Conservation (phyloP, 1,140 invertebrate genomes). For the Plectus sambesii region DNA sequence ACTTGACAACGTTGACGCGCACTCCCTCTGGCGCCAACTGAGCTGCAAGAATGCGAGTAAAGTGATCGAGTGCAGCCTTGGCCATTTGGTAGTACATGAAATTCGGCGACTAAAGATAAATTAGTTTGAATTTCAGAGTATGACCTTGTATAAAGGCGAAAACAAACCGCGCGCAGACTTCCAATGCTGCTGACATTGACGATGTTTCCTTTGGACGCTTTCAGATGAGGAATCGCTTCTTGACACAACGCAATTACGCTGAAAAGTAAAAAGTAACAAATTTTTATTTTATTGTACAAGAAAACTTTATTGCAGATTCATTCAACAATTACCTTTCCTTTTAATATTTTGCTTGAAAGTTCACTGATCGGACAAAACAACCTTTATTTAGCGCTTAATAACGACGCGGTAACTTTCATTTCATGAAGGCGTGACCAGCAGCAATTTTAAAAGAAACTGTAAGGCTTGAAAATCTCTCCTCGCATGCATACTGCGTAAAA, state of each 20-base stretch:
- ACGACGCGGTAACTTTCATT: too few relatives aligned
- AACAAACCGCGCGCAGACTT: constrained; percentile 58
- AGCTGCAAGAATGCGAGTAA: constrained; percentile 65
- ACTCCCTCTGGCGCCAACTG: constrained; percentile 65
- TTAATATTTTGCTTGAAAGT: too few relatives aligned
- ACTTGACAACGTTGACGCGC: constrained; percentile 57
- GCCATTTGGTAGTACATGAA: constrained; percentile 66
- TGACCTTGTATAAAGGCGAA: not conserved
- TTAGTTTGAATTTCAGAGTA: constrained; percentile 5
- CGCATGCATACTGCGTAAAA: too few relatives aligned
- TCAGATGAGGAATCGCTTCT: constrained; percentile 67
- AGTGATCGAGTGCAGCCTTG: constrained; percentile 75
- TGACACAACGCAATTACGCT: constrained; percentile 66
- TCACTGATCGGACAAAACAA: too few relatives aligned
- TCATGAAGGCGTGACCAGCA: too few relatives aligned
- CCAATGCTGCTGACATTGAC: constrained; percentile 81
- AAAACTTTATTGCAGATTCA: too few relatives aligned
- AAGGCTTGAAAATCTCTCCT: too few relatives aligned
- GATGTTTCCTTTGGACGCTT: constrained; percentile 68
- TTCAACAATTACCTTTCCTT: too few relatives aligned
- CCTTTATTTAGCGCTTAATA: too few relatives aligned
- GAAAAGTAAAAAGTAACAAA: too few relatives aligned
- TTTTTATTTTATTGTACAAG: too few relatives aligned
- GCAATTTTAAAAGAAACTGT: too few relatives aligned
- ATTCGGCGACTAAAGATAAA: constrained; percentile 45